These are phyloP conservation scores for Arnoldichthys spilopterus DNA, from an alignment of 2,797 vertebrate species.

Conservation along the genomic window DNA sequence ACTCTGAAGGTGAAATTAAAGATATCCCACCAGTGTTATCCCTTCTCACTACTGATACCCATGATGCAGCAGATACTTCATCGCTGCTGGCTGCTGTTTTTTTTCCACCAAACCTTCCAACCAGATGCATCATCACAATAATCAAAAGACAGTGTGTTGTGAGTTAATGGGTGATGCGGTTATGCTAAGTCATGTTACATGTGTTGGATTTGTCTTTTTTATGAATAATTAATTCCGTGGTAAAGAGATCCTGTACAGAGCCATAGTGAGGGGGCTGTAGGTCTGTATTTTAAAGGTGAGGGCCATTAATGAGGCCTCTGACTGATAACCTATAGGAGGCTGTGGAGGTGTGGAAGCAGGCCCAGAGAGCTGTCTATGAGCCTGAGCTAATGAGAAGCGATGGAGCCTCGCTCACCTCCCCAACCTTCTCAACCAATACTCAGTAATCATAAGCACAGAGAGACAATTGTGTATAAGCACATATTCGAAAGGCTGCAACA, in stretches of 20 bases:
- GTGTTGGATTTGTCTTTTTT: slow-evolving; percentile 8
- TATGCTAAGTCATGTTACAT: slow-evolving; percentile 14
- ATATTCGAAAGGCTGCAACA: slow-evolving; percentile 1
- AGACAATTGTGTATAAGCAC: slow-evolving; percentile 17
- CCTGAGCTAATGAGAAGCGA: slow-evolving; percentile 60
- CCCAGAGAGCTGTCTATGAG: slow-evolving; percentile 50
- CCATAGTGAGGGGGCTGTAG: not conserved
- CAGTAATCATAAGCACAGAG: slow-evolving; percentile 47
- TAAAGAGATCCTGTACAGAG: slow-evolving; percentile 17
- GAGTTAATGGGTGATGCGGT: slow-evolving; percentile 29
- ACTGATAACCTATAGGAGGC: slow-evolving; percentile 56
- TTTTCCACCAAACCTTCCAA: slow-evolving; percentile 13
- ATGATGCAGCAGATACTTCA: slow-evolving; percentile 8
- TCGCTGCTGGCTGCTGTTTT: not conserved
- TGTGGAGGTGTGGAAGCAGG: slow-evolving; percentile 39
- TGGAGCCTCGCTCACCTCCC: slow-evolving; percentile 49
- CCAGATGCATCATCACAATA: slow-evolving; percentile 32
- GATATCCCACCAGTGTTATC: slow-evolving; percentile 22
- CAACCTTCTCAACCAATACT: slow-evolving; percentile 42
- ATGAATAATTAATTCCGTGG: slow-evolving; percentile 48
- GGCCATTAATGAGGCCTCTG: slow-evolving; percentile 53
- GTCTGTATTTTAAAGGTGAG: slow-evolving; percentile 38
- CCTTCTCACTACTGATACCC: slow-evolving; percentile 2
- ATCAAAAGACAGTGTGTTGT: slow-evolving; percentile 25
- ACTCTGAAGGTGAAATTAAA: slow-evolving; percentile 1